Evolutionary conservation across 2,113 vertebrate genomes (phyloP).

Genomic region (Podocnemis expansa): DNA sequence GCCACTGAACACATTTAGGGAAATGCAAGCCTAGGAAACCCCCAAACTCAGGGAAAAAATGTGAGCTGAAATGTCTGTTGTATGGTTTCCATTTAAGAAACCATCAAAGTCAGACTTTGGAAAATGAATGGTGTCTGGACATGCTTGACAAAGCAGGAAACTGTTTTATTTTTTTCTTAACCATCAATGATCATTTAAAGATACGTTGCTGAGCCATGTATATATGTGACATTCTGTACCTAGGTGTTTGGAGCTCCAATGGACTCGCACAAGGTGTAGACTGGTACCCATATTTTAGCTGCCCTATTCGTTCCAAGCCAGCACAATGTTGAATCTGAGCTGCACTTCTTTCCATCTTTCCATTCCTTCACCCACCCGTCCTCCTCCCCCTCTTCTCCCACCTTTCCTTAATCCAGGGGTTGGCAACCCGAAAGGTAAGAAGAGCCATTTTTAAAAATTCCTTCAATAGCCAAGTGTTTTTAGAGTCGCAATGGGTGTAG

Average conservation of each 20-base stretch:
- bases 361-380: neutral
- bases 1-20: too few species aligned
- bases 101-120: neutral
- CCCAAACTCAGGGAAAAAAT: neutral
- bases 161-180: neutral
- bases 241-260: neutral
- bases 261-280: neutral
- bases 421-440: too few species aligned
- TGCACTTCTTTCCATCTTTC: neutral
- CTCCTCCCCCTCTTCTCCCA: neutral
- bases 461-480: too few species aligned
- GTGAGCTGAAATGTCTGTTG: neutral
- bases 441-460: too few species aligned
- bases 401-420: constrained; percentile 20
- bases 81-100: neutral
- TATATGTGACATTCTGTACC: neutral
- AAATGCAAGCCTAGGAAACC: too few species aligned
- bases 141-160: neutral
- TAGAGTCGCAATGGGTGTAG: too few species aligned
- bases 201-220: neutral
- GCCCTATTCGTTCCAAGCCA: neutral
- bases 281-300: neutral
- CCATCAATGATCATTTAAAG: neutral
- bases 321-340: neutral
- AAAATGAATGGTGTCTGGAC: accelerated